Percentiles rank a stretch among this genome's conserved stretches.
Conservation (phyloP, 2,888 invertebrate species). For the Catocala nupta region DNA sequence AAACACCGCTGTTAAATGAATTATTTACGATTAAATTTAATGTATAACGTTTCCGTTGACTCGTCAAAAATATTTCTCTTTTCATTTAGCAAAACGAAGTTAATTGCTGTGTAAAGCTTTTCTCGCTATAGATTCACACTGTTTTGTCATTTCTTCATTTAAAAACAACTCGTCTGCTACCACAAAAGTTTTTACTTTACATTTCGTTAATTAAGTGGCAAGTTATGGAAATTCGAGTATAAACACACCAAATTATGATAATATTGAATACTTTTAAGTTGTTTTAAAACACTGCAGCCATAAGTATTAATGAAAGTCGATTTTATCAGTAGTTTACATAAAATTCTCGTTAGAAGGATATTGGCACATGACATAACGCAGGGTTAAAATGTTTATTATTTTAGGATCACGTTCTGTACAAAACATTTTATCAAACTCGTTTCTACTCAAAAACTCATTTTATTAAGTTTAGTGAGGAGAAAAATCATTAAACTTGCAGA, state of each 20-base stretch:
- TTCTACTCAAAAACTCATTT: slow-evolving; percentile 41
- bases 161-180: slow-evolving; percentile 14
- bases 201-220: slow-evolving; percentile 33
- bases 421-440: slow-evolving; percentile 28
- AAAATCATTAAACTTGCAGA: slow-evolving; percentile 56
- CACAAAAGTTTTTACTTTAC: slow-evolving; percentile 21
- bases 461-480: slow-evolving; percentile 45
- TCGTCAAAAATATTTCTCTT: slow-evolving; percentile 36
- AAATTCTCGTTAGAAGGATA: slow-evolving; percentile 7
- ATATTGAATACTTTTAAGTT: background rate
- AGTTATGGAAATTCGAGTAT: background rate
- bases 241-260: slow-evolving; percentile 1
- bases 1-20: slow-evolving; percentile 32
- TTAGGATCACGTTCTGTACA: slow-evolving; percentile 14
- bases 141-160: slow-evolving; percentile 26
- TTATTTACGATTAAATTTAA: slow-evolving; percentile 45
- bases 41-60: slow-evolving; percentile 29
- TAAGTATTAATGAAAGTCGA: slow-evolving; percentile 8
- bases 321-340: slow-evolving; percentile 5
- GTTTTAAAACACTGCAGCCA: background rate
- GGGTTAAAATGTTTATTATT: slow-evolving; percentile 33
- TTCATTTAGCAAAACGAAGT: slow-evolving; percentile 41
- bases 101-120: slow-evolving; percentile 44
- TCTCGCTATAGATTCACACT: slow-evolving; percentile 23
- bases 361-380: slow-evolving; percentile 12